Percentiles rank a stretch among this genome's conserved stretches.
Evolutionary conservation across 2,797 vertebrate genomes (phyloP).

Genomic region (Gymnoscopelus microlampas): DNA sequence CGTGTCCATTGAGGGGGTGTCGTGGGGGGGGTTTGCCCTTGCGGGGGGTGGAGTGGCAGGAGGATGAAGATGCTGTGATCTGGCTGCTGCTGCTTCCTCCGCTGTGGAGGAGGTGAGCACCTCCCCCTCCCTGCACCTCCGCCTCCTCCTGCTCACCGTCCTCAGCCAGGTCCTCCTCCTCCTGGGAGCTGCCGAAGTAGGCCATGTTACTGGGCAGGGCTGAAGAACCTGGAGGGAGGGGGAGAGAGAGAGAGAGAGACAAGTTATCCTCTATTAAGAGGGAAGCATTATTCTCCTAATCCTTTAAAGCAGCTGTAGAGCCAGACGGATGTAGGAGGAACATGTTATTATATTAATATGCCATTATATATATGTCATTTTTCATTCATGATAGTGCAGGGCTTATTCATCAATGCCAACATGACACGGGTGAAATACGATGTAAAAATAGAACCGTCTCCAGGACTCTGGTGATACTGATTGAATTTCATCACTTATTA

Average conservation of each 20-base stretch:
- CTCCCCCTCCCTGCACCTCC: conserved; percentile 78
- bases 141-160: conserved; percentile 88
- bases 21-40: conserved; percentile 90
- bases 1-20: conserved; percentile 89
- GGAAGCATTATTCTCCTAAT: no score
- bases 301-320: no score
- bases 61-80: conserved; percentile 80
- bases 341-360: no score
- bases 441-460: conserved; percentile 48
- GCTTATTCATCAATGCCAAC: conserved; percentile 39
- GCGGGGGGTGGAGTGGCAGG: conserved; percentile 97
- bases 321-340: no score
- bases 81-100: conserved; percentile 67
- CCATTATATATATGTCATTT: background rate
- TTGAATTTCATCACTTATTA: conserved; percentile 56
- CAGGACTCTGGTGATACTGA: conserved; percentile 39
- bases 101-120: conserved; percentile 49
- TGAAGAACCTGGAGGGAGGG: conserved; percentile 84
- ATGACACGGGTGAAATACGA: conserved; percentile 37
- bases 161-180: conserved; percentile 93
- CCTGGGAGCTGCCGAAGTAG: conserved; percentile 98
- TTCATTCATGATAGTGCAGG: conserved; percentile 26
- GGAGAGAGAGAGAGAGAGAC: conserved; percentile 5
- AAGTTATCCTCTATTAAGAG: background rate
- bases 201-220: conserved; percentile 96